Base-by-base conservation (phyloP, 2,113 vertebrate species). In the Rousettus leschenaultii region DNA sequence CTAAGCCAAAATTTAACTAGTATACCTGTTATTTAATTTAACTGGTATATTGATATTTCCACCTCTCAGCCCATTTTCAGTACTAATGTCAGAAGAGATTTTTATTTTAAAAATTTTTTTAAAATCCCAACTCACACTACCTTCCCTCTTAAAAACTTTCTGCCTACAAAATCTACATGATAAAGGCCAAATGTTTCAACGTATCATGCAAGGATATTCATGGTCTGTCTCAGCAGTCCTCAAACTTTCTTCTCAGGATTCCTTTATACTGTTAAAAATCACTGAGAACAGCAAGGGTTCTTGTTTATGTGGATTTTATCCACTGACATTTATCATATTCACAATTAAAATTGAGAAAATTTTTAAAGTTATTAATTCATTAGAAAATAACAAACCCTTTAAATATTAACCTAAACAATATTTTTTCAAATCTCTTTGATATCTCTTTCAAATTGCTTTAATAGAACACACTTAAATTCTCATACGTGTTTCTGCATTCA, bases 71-170 rank as follows among this genome's bases (percentile, higher is more conserved):
- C 45, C 51, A 92, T 80, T 61, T 90, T 82, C 16, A 93, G 24
- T 74, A 48, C 12, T 43, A 38, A 40, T 87, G 28, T 70, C 63
- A 61, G 24, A 55, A 91, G 26, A 91, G 21, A 59, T 43, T 43
- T 82, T 77, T 57, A 84, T 28, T 73, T 6, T 18, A 38, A 51
- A 61, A 70, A 51, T 19, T 13, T 51, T 14, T 51, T 51, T 51
- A 3, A 48, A n/a, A 63, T 15, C 89, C 7, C 24, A 61, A 48
- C 18, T 77, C 40, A 89, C 48, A 84, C 51, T 61, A 55, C 70
- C 84, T 94, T 93, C 26, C 51, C 28, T 33, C 7, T 94, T 94
- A 88, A 80, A 95, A 86, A 71, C 38, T 84, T 92, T 89, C 33
- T 19, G 40, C 30, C 53, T 51, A 73, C 21, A 88, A 85, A 96